Percentiles rank a stretch among this genome's conserved stretches.
Evolutionary conservation across 2,888 invertebrate genomes (phyloP).

Genomic region (Aplocera efformata): DNA sequence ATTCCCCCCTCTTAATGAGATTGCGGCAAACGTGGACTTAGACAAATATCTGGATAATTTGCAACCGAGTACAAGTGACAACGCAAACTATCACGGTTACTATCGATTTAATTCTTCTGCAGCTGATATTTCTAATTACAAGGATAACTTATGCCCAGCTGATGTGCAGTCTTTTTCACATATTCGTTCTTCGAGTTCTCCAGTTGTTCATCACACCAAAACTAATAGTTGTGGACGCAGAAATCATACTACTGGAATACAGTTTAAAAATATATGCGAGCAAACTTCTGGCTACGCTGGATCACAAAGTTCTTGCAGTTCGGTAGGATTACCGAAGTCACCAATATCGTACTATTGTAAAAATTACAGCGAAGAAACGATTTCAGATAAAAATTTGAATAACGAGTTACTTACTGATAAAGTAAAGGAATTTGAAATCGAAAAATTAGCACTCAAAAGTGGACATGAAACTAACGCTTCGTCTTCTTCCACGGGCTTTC

Average conservation of each 20-base stretch:
- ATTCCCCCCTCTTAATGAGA: conserved; percentile 72
- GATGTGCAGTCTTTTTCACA: conserved; percentile 40
- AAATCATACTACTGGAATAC: conserved; percentile 35
- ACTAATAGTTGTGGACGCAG: conserved; percentile 34
- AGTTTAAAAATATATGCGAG: conserved; percentile 45
- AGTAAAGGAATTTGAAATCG: conserved; percentile 69
- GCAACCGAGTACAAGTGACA: conserved; percentile 65
- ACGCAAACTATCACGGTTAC: conserved; percentile 26
- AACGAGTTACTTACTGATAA: conserved; percentile 62
- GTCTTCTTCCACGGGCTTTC: conserved; percentile 71
- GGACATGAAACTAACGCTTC: conserved; percentile 55
- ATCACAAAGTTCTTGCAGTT: conserved; percentile 64
- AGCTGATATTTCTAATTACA: conserved; percentile 37
- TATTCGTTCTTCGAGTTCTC: conserved; percentile 61
- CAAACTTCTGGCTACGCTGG: conserved; percentile 55
- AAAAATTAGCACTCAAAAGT: conserved; percentile 55
- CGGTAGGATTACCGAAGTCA: conserved; percentile 54
- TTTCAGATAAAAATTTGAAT: conserved; percentile 68
- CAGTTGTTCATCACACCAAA: conserved; percentile 46
- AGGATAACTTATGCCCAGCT: conserved; percentile 46
- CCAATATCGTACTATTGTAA: conserved; percentile 75
- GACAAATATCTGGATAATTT: conserved; percentile 85
- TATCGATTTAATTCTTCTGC: conserved; percentile 39
- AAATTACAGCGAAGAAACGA: conserved; percentile 59
- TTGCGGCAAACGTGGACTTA: conserved; percentile 80